These are phyloP conservation scores for Forbesichthys agassizii DNA, from an alignment of 2,113 vertebrate genomes.

Conservation along the genomic window DNA sequence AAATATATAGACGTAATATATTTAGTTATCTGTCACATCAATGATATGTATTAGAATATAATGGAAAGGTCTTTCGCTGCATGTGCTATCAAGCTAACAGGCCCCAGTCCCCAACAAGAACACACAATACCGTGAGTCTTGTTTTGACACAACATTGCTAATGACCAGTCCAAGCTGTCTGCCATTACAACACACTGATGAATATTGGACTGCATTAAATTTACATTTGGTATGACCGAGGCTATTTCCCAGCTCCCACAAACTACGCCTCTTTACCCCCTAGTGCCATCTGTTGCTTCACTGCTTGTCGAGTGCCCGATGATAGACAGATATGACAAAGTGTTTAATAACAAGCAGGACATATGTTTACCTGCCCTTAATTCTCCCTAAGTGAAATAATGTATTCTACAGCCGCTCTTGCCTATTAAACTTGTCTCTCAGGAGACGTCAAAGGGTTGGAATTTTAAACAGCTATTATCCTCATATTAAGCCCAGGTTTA, in stretches of 20 bases:
- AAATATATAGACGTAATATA: no score
- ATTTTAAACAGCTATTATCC: constrained; percentile 55
- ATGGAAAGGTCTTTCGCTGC: no score
- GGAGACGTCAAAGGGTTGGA: constrained; percentile 53
- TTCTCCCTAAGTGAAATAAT: constrained; percentile 43
- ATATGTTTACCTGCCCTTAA: constrained; percentile 29
- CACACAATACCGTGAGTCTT: constrained; percentile 3
- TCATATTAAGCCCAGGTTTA: constrained; percentile 51
- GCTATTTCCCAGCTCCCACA: constrained; percentile 5
- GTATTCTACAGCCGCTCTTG: constrained; percentile 35
- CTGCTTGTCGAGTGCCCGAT: constrained; percentile 9
- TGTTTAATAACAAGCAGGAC: constrained; percentile 26
- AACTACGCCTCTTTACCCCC: constrained; percentile 10
- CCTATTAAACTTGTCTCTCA: constrained; percentile 52
- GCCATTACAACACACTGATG: not conserved
- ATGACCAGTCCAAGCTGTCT: constrained; percentile 3
- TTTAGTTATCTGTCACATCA: no score
- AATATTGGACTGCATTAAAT: constrained; percentile 10
- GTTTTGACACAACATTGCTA: not conserved
- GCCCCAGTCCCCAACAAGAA: no score
- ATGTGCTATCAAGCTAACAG: no score
- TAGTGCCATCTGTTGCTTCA: constrained; percentile 7
- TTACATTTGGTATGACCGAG: constrained; percentile 12
- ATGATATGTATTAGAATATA: no score
- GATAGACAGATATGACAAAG: constrained; percentile 16